Conservation (phyloP, 2,888 invertebrate species). For the Caenorhabditis zanzibari region DNA sequence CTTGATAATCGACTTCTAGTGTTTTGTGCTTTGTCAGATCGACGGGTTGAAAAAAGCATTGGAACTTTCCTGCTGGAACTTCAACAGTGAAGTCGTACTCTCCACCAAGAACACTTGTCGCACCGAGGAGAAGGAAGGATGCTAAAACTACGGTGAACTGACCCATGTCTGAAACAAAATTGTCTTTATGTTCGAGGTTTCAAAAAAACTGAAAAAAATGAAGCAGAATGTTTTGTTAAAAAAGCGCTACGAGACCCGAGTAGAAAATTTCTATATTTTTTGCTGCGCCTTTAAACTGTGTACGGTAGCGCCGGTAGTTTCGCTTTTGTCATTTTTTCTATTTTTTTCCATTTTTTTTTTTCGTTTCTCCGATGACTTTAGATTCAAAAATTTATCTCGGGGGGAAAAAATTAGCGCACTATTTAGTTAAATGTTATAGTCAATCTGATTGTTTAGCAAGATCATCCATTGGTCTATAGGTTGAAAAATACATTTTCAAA, state of each 20-base stretch:
- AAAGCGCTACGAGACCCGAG: background rate
- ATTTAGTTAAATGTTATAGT: too few species aligned
- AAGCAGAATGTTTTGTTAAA: background rate
- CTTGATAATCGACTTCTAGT: conserved; percentile 87
- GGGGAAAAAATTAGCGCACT: too few species aligned
- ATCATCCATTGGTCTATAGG: too few species aligned
- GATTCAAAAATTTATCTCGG: background rate
- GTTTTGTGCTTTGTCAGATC: conserved; percentile 75
- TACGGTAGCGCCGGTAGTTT: background rate
- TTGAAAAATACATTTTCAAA: too few species aligned
- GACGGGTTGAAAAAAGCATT: conserved; percentile 82
- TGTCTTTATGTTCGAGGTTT: background rate
- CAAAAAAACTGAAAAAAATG: background rate
- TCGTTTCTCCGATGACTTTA: background rate
- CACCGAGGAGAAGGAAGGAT: conserved; percentile 4
- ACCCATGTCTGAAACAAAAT: conserved; percentile 47
- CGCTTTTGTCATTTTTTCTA: background rate
- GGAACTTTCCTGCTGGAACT: conserved; percentile 79
- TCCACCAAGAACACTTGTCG: conserved; percentile 33
- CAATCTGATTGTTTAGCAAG: too few species aligned
- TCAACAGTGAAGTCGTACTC: conserved; percentile 83
- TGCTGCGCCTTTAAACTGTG: background rate
- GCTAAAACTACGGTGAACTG: conserved; percentile 16
- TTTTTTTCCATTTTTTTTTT: background rate
- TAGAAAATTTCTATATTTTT: background rate